These are phyloP conservation scores for Heliconius hewitsoni DNA, from an alignment of 1,140 invertebrate genomes.

Conservation along the genomic window DNA sequence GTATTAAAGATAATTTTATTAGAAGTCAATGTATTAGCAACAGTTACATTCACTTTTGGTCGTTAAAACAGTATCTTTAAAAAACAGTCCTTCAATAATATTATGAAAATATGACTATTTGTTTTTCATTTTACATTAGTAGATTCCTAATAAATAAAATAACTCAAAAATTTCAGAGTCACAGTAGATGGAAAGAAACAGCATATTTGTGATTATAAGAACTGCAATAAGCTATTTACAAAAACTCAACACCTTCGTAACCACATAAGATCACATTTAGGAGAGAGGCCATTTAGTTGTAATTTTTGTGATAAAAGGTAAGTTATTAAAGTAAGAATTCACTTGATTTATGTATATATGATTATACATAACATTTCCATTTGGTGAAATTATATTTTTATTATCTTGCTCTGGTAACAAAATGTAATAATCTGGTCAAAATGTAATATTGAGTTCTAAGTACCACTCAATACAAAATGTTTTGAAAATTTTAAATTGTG, in stretches of 20 bases:
- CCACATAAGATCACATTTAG: slow-evolving; percentile 14
- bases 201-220: slow-evolving; percentile 3
- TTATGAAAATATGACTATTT: not conserved
- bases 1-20: not conserved
- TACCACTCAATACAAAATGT: too few species aligned
- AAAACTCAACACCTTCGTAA: not conserved
- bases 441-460: too few species aligned
- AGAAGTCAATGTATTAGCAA: too few species aligned
- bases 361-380: not conserved
- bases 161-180: not conserved
- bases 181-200: slow-evolving; percentile 8
- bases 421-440: too few species aligned
- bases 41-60: too few species aligned
- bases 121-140: not conserved
- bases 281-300: slow-evolving; percentile 13
- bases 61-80: not conserved
- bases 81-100: not conserved
- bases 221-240: slow-evolving; percentile 1
- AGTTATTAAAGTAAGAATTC: not conserved
- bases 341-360: not conserved
- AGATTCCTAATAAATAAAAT: not conserved
- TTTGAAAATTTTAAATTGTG: too few species aligned
- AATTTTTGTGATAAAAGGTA: slow-evolving; percentile 13
- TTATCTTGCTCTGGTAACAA: too few species aligned
- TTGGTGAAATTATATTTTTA: too few species aligned